Conservation (phyloP, 35 echinoderm and acorn worm genomes). For the Eucidaris tribuloides region DNA sequence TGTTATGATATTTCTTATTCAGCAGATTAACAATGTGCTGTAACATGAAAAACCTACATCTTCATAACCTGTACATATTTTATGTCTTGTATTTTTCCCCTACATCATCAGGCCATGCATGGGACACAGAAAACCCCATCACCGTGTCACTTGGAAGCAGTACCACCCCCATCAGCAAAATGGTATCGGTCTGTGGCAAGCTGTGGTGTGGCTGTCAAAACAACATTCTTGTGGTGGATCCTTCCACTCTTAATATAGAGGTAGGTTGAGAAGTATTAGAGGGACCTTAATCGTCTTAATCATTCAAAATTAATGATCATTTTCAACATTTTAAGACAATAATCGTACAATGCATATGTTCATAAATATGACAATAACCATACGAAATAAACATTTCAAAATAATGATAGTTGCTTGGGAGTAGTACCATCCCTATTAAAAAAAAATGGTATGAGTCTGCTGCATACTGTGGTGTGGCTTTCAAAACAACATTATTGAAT, state of each 20-base stretch:
- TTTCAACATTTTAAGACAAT: no score
- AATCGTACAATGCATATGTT: no score
- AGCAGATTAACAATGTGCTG: no score
- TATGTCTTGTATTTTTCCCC: neutral
- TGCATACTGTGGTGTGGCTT: slow-evolving; percentile 97
- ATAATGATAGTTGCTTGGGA: slow-evolving; percentile 89
- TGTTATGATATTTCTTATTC: no score
- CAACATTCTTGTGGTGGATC: slow-evolving; percentile 90
- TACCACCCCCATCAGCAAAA: slow-evolving; percentile 90
- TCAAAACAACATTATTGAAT: slow-evolving; percentile 92
- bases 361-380: no score
- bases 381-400: no score
- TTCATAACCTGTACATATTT: no score
- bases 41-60: no score
- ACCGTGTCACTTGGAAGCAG: slow-evolving; percentile 93
- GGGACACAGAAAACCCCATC: slow-evolving; percentile 84
- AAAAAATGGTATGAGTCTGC: slow-evolving; percentile 91
- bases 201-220: slow-evolving; percentile 99
- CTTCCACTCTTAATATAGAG: slow-evolving; percentile 79
- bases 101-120: slow-evolving; percentile 62
- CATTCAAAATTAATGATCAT: no score
- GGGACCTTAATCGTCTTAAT: no score
- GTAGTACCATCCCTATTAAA: slow-evolving; percentile 90
- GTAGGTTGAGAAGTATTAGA: no score
- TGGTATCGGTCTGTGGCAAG: slow-evolving; percentile 94